A percentile compares a stretch with the other conserved stretches of the same genome.
Evolutionary conservation across 2,113 vertebrate species (phyloP).

Genomic region (Ophiodon elongatus): DNA sequence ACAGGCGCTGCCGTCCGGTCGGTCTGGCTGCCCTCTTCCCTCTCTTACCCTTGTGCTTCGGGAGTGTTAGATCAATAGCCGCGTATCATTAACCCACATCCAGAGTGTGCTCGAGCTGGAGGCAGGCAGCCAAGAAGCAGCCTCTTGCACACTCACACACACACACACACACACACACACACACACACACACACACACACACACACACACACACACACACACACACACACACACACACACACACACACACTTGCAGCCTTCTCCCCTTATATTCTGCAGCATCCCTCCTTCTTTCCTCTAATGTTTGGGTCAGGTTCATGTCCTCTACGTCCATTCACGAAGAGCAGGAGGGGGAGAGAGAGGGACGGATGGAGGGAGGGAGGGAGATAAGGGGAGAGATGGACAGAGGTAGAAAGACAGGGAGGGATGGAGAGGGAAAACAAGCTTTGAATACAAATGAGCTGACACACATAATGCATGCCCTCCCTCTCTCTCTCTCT

Average conservation of each 20-base stretch:
- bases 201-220: constrained; percentile 11
- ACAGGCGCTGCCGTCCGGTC: background rate
- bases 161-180: constrained; percentile 12
- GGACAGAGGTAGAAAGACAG: constrained; percentile 55
- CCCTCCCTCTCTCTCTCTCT: constrained; percentile 56
- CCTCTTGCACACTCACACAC: no score
- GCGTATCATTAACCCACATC: constrained; percentile 70
- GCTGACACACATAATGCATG: constrained; percentile 74
- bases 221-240: background rate
- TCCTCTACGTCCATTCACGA: constrained; percentile 49
- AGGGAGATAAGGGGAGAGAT: constrained; percentile 38
- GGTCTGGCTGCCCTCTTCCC: background rate
- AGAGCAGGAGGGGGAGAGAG: background rate
- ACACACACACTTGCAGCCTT: background rate
- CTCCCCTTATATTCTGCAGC: constrained; percentile 24
- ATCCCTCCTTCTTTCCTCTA: constrained; percentile 23
- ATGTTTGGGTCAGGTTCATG: constrained; percentile 53
- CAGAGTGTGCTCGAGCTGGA: constrained; percentile 21
- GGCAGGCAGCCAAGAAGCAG: constrained; percentile 9
- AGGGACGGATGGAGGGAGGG: constrained; percentile 5
- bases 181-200: constrained; percentile 10
- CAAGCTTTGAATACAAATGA: constrained; percentile 83
- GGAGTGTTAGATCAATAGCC: constrained; percentile 51
- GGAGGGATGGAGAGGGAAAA: constrained; percentile 56
- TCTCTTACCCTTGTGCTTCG: constrained; percentile 30